Evolutionary conservation across 2,797 vertebrate genomes (phyloP), one percentile per base, ranked within the genome.

Genomic region (Ctenosaura bakeri): DNA sequence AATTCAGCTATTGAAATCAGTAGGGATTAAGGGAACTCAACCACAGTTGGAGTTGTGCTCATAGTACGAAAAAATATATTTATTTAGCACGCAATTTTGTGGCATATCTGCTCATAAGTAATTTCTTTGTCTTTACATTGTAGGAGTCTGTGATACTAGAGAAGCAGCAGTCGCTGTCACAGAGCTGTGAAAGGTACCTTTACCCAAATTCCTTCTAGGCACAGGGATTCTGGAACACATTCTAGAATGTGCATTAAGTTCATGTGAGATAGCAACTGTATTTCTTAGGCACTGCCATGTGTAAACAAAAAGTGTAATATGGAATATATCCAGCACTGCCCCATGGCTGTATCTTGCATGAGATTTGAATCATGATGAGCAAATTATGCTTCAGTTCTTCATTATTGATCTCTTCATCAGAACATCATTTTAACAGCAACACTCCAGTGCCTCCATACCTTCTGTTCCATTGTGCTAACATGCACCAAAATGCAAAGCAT

Each of bases 131-230:
- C 90, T 94, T 94, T 83, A 18, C 4, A 0, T 97, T 97, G 94
- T 94, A 98, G 97, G 97, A 98, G 91, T 96, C 95, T 86, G 82
- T 90, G 85, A 85, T 94, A 0, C 97, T 96, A 88, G 97, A 97
- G 79, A 97, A 97, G 92, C 95, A 95, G 35, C 95, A 95, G 0
- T 88, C 95, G 80, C 93, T 96, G 69, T 96, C 94, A 32, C 97
- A 97, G 94, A 97, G 91, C 91, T 97, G 90, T 3, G 98, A 98
- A 96, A 98, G 97, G 98, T 98, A 97, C 88, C 1, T 1, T 91
- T 13, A 5, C 32, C 26, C 73, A 62, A 35, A 81, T 73, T 46
- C 7, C 8, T 66, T 4, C 50, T 35, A 80, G 29, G n/a, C 50
- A 29, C 12, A 81, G 64, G 64, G 12, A 35, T n/a, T 85, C 50